phyloP scores from a whole-genome alignment of 2,888 invertebrate species.

The Calliphora vomitoria region DNA sequence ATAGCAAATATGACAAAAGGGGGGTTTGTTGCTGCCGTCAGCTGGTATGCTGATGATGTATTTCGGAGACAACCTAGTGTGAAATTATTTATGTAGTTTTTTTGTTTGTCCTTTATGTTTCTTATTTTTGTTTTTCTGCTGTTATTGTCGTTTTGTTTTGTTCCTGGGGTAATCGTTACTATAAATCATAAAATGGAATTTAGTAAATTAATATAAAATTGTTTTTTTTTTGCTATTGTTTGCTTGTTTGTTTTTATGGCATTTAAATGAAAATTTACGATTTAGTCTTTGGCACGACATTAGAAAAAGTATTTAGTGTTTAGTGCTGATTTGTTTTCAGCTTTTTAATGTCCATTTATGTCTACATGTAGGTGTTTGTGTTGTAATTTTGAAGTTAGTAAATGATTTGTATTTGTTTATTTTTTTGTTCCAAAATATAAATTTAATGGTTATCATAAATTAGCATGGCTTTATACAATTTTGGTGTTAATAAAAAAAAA shows the following conservation, averaged over 20 bases:
- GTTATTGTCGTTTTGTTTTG: slow-evolving; percentile 41
- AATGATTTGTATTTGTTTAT: slow-evolving; percentile 10
- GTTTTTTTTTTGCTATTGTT: slow-evolving; percentile 50
- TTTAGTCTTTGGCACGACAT: slow-evolving; percentile 62
- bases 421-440: slow-evolving; percentile 46
- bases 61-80: slow-evolving; percentile 24
- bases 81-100: slow-evolving; percentile 40
- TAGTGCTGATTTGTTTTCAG: slow-evolving; percentile 35
- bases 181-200: slow-evolving; percentile 72
- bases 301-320: slow-evolving; percentile 38
- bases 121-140: slow-evolving; percentile 49
- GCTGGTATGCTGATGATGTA: background rate
- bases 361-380: slow-evolving; percentile 30
- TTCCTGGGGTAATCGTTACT: slow-evolving; percentile 62
- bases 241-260: slow-evolving; percentile 55
- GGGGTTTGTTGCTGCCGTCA: background rate
- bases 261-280: slow-evolving; percentile 73
- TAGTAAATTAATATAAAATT: slow-evolving; percentile 71
- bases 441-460: slow-evolving; percentile 18
- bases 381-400: slow-evolving; percentile 18
- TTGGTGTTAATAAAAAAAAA: slow-evolving; percentile 1
- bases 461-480: too few species aligned
- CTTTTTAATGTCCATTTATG: slow-evolving; percentile 1
- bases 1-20: background rate
- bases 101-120: background rate